Evolutionary conservation across 2,888 invertebrate species (phyloP), one percentile per base, ranked within the genome.

Genomic region (Catocala fraxini): DNA sequence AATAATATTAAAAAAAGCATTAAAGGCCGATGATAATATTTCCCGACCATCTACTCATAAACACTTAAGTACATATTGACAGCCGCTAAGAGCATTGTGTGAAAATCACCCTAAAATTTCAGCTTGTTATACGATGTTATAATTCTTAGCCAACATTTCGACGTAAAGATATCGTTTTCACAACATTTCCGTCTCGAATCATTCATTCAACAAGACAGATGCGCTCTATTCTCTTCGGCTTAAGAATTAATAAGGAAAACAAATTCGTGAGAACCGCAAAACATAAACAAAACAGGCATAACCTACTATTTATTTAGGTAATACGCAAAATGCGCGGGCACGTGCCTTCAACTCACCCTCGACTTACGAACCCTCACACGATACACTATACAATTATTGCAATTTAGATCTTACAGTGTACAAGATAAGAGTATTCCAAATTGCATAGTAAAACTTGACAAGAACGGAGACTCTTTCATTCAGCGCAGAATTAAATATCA

Each of bases 271-370:
- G 90, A 92, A 92, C 86, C 83, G 77, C 80, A 68, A 81, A 85
- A 85, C 81, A 85, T 81, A 86, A 85, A 84, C 85, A 85, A 76
- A 75, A 80, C 81, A 83, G 75, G 71, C 79, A 78, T 79, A 82
- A 84, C 81, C 80, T 71, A 80, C 80, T 91, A 92, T 93, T 93
- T 93, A 92, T 93, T 93, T 92, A 87, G 91, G 89, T 90, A 90
- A 91, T 91, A 90, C 91, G 86, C 91, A 89, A 91, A 91, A 91
- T 91, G 90, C 89, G 86, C 78, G 83, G 84, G 89, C 93, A 93
- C 93, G 93, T 90, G 92, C 88, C 89, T 72, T 77, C 45, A 81
- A 79, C 72, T 74, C 82, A 80, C 83, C 83, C 83, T 78, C 79
- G 68, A 78, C 70, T 66, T 67, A 63, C 56, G 68, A 81, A 78